These are phyloP conservation scores for Auanema sp. DNA, from an alignment of 2,888 invertebrate species.

Conservation along the genomic window DNA sequence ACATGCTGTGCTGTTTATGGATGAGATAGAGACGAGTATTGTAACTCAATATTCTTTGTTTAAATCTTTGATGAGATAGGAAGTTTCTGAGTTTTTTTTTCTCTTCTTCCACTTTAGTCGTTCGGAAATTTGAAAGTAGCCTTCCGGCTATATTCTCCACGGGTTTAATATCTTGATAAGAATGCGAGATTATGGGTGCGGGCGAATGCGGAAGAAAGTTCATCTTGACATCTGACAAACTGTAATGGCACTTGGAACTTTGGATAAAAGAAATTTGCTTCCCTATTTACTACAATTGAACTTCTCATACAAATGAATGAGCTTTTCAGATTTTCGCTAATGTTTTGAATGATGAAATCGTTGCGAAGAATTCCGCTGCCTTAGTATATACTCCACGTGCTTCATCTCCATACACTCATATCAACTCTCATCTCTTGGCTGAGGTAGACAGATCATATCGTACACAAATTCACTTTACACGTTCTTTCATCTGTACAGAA, in stretches of 20 bases:
- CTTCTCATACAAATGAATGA: background rate
- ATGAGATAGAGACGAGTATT: no score
- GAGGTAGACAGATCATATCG: slow-evolving; percentile 27
- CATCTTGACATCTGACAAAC: background rate
- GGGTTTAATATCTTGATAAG: background rate
- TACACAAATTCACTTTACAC: no score
- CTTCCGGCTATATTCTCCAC: no score
- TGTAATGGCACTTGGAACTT: background rate
- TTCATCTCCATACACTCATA: slow-evolving; percentile 43
- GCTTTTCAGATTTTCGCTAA: slow-evolving; percentile 33
- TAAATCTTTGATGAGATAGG: no score
- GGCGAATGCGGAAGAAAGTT: slow-evolving; percentile 2
- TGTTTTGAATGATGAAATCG: slow-evolving; percentile 25
- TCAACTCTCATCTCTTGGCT: slow-evolving; percentile 52
- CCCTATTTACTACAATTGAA: background rate
- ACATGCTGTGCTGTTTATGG: no score
- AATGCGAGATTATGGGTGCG: background rate
- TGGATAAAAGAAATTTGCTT: background rate
- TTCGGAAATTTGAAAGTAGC: no score
- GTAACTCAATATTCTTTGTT: no score
- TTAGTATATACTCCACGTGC: slow-evolving; percentile 50
- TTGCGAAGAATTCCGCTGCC: slow-evolving; percentile 37
- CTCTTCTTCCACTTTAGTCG: no score
- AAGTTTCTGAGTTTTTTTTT: no score
- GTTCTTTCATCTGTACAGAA: slow-evolving; percentile 30